A percentile compares a stretch with the other conserved stretches of the same genome.
These are phyloP conservation scores for Periplaneta americana DNA, from an alignment of 1,140 invertebrate genomes.

Conservation along the genomic window DNA sequence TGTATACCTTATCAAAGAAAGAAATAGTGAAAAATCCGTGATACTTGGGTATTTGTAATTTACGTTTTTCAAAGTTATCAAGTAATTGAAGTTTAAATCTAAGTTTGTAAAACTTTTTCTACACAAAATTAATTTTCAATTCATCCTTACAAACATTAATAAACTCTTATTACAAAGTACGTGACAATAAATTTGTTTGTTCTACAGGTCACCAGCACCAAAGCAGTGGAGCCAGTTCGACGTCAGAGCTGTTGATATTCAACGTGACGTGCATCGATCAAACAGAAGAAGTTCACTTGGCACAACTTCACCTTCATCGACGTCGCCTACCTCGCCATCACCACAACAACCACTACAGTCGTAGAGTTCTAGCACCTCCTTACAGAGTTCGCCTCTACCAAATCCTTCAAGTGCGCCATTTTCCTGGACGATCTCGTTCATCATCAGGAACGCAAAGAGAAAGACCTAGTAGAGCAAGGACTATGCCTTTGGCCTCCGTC, in stretches of 20 bases:
- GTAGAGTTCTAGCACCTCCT: slow-evolving; percentile 21
- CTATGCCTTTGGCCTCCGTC: slow-evolving; percentile 33
- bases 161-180: no score
- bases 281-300: slow-evolving; percentile 48
- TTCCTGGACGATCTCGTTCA: neutral
- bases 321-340: slow-evolving; percentile 33
- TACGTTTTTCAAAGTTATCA: no score
- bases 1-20: no score
- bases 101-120: no score
- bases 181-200: no score
- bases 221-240: neutral
- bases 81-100: no score
- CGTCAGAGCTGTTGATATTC: slow-evolving; percentile 31
- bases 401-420: neutral
- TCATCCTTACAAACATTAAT: no score
- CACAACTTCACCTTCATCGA: slow-evolving; percentile 53
- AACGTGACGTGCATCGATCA: slow-evolving; percentile 43
- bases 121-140: no score
- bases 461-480: slow-evolving; percentile 28
- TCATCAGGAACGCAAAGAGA: neutral
- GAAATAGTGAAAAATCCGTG: no score
- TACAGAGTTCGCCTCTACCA: slow-evolving; percentile 1
- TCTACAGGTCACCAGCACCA: neutral
- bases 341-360: slow-evolving; percentile 29
- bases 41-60: no score